Conservation (phyloP, 2,113 vertebrate genomes). For the Rafetus swinhoei region DNA sequence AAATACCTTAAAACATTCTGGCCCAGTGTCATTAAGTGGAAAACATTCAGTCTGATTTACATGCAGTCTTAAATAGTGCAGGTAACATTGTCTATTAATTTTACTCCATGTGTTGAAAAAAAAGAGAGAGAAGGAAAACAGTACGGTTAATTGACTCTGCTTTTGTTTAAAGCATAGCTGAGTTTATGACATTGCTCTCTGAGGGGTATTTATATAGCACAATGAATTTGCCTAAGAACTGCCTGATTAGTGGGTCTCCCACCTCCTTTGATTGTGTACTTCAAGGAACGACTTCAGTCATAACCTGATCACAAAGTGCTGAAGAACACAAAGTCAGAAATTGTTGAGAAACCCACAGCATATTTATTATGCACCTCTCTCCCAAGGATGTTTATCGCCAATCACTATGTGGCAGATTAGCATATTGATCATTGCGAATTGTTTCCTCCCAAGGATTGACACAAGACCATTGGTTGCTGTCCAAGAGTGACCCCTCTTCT, state of each 20-base stretch:
- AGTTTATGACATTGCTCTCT: not conserved
- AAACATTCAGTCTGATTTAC: not conserved
- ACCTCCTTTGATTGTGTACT: not conserved
- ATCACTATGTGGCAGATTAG: not conserved
- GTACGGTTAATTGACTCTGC: not conserved
- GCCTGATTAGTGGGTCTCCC: conserved; percentile 10
- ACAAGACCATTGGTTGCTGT: not conserved
- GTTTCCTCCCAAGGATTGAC: conserved; percentile 5
- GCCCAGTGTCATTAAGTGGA: not conserved
- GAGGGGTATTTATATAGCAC: conserved; percentile 22
- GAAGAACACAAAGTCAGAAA: not conserved
- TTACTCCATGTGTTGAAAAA: not conserved
- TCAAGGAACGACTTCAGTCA: not conserved
- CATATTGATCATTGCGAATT: not conserved
- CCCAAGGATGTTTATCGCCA: not conserved
- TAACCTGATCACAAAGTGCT: not conserved
- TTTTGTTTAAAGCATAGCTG: not conserved
- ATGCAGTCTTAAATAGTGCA: not conserved
- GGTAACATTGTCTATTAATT: conserved; percentile 1
- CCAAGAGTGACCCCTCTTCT: rapidly evolving
- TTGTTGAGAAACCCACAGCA: not conserved
- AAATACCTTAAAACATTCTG: not conserved
- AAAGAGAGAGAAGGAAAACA: not conserved
- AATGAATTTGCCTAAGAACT: not conserved
- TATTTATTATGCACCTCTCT: not conserved